phyloP scores from a whole-genome alignment of 1,140 invertebrate species.

The Yoshiicerus persimilis region DNA sequence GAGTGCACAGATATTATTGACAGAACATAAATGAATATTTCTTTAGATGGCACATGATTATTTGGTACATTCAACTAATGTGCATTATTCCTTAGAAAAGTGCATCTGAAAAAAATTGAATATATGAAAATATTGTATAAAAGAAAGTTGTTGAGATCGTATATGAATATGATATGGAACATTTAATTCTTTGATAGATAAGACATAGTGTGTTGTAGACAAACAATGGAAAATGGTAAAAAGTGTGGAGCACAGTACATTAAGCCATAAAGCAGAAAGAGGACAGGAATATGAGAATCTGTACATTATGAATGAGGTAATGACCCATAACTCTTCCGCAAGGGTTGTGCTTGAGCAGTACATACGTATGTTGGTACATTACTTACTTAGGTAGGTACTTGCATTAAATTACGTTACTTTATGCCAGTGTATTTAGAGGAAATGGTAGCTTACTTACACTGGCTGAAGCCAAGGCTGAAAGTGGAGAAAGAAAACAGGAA shows the following conservation, averaged over 20 bases:
- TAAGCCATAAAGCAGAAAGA: not conserved
- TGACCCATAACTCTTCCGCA: conserved; percentile 23
- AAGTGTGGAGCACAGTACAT: not conserved
- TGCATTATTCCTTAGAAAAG: no score
- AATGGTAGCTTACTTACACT: not conserved
- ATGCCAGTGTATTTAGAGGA: not conserved
- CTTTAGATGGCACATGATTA: no score
- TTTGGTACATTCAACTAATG: no score
- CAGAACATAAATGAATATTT: no score
- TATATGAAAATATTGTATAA: no score
- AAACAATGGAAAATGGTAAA: not conserved
- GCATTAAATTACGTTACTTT: not conserved
- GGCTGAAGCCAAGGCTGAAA: not conserved
- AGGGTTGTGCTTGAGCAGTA: not conserved
- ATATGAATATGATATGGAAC: no score
- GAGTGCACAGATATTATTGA: no score
- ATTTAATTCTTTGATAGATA: no score
- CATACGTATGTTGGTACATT: not conserved
- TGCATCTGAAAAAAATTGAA: no score
- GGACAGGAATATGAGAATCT: not conserved
- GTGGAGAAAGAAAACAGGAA: not conserved
- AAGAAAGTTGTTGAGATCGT: no score
- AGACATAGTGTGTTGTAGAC: not conserved
- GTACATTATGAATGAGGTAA: not conserved
- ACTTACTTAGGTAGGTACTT: not conserved